These are phyloP conservation scores for Otus scops DNA, from an alignment of 2,797 vertebrate species.

Conservation along the genomic window DNA sequence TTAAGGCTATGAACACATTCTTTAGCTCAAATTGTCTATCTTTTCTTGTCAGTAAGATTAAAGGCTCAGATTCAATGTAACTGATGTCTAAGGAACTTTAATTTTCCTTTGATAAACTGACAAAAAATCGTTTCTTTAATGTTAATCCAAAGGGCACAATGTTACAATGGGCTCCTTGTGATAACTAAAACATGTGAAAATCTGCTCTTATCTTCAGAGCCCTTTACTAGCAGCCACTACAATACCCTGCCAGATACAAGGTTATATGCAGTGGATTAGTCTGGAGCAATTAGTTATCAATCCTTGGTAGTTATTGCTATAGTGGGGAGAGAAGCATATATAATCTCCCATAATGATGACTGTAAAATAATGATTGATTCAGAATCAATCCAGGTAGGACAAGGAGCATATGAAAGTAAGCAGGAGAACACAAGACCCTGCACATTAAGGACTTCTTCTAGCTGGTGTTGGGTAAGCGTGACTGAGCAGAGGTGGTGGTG, in stretches of 20 bases:
- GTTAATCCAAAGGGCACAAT: constrained; percentile 64
- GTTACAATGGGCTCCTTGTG: constrained; percentile 66
- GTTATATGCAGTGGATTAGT: neutral
- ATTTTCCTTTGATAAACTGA: constrained; percentile 71
- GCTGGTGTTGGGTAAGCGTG: accelerated
- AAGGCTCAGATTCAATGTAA: constrained; percentile 68
- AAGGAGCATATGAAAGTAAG: neutral
- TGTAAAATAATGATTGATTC: neutral
- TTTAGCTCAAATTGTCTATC: constrained; percentile 39
- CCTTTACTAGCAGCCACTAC: constrained; percentile 6
- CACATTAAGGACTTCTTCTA: neutral
- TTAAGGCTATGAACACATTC: constrained; percentile 17
- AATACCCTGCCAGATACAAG: neutral
- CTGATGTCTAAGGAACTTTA: constrained; percentile 57
- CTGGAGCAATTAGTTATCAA: constrained; percentile 14
- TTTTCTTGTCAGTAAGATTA: constrained; percentile 73
- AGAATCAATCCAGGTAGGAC: neutral
- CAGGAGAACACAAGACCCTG: neutral
- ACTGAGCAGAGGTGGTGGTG: neutral
- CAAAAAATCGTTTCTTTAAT: constrained; percentile 70
- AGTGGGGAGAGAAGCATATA: neutral
- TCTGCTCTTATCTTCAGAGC: constrained; percentile 48
- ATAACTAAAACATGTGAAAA: constrained; percentile 61
- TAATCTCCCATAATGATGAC: neutral
- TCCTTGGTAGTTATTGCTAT: neutral